phyloP scores from a whole-genome alignment of 2,113 vertebrate genomes.

The Opisthocomus hoazin region DNA sequence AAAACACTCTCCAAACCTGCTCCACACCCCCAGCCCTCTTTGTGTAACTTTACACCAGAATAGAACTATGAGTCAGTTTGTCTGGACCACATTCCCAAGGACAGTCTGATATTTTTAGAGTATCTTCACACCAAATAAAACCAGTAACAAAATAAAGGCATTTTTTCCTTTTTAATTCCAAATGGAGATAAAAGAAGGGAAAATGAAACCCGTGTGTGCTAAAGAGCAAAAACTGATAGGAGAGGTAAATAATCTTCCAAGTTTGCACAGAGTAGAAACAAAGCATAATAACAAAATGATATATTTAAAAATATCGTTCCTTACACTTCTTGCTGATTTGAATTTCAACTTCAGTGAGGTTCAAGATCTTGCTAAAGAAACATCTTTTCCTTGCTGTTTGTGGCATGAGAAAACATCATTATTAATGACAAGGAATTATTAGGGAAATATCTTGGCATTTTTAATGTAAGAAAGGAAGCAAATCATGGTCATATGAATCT shows the following conservation, averaged over 20 bases:
- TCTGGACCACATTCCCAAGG: background rate
- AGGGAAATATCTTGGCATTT: conserved; percentile 63
- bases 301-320: background rate
- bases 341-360: conserved; percentile 15
- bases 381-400: background rate
- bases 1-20: background rate
- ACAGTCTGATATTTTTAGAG: background rate
- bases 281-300: background rate
- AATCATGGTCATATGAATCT: conserved; percentile 39
- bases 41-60: background rate
- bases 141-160: background rate
- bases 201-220: background rate
- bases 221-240: background rate
- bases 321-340: conserved; percentile 44
- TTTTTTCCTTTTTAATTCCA: background rate
- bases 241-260: background rate
- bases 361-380: conserved; percentile 23
- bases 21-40: background rate
- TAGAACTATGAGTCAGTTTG: background rate
- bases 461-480: conserved; percentile 64
- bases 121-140: background rate
- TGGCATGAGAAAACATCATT: conserved; percentile 13
- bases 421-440: conserved; percentile 52
- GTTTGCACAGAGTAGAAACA: background rate
- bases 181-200: background rate